phyloP scores from a whole-genome alignment of 2,113 vertebrate genomes.

The Carassius gibelio region DNA sequence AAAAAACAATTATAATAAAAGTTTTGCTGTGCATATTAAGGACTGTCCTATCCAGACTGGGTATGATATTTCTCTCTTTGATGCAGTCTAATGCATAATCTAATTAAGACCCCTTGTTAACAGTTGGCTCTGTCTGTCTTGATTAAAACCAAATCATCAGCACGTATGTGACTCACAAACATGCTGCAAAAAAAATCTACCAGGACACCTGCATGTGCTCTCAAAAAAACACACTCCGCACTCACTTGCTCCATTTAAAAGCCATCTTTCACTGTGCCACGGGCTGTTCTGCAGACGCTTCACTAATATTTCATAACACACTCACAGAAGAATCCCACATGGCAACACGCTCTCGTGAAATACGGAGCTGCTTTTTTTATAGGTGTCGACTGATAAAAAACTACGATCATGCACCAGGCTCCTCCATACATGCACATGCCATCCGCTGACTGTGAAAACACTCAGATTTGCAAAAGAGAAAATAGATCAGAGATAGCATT shows the following conservation, averaged over 20 bases:
- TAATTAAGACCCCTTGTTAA: background rate
- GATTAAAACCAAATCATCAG: background rate
- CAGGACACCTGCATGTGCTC: background rate
- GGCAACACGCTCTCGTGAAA: conserved; percentile 23
- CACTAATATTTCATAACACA: conserved; percentile 57
- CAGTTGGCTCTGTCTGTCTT: background rate
- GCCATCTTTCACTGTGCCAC: conserved; percentile 53
- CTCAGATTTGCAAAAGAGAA: background rate
- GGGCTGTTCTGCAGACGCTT: conserved; percentile 63
- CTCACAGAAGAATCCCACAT: conserved; percentile 50
- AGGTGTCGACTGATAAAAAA: conserved; percentile 45
- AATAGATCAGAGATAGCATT: conserved; percentile 24
- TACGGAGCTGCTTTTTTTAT: conserved; percentile 46
- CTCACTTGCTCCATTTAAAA: conserved; percentile 23
- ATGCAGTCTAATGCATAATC: background rate
- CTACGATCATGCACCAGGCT: background rate
- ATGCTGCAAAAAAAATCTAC: background rate
- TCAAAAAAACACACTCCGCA: background rate
- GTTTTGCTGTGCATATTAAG: background rate
- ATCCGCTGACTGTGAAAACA: background rate
- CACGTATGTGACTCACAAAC: background rate
- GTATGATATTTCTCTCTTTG: background rate
- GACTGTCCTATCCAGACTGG: too few relatives aligned
- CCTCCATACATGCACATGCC: background rate
- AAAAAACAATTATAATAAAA: too few relatives aligned